Evolutionary conservation across 1,140 invertebrate species (phyloP).

Genomic region (Varroa destructor): DNA sequence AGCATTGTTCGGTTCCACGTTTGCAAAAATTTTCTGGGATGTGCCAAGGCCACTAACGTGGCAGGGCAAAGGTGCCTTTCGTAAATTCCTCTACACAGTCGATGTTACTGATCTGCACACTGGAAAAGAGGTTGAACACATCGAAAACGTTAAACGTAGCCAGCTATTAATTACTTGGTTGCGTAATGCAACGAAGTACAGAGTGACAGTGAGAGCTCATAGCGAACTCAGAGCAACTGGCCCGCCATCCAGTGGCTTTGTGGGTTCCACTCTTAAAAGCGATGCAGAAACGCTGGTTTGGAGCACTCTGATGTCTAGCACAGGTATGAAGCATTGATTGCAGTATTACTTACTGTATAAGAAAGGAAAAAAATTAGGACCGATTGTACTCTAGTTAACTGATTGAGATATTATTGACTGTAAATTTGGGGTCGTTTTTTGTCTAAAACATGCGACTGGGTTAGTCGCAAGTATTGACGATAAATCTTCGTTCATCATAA

Average conservation of each 20-base stretch:
- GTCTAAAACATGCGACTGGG: too few species aligned
- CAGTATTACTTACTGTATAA: too few species aligned
- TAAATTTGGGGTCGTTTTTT: too few species aligned
- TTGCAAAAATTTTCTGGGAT: slow-evolving; percentile 30
- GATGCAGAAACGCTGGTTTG: slow-evolving; percentile 33
- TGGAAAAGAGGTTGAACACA: slow-evolving; percentile 42
- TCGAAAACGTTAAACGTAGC: slow-evolving; percentile 44
- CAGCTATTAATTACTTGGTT: slow-evolving; percentile 52
- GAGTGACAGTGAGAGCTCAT: slow-evolving; percentile 60
- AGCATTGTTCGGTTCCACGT: not conserved
- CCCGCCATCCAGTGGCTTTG: slow-evolving; percentile 54
- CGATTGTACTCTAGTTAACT: too few species aligned
- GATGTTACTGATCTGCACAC: slow-evolving; percentile 43
- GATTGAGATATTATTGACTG: too few species aligned
- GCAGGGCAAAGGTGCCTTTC: slow-evolving; percentile 12
- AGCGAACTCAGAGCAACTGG: slow-evolving; percentile 54
- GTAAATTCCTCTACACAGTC: slow-evolving; percentile 39
- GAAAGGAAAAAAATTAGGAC: not conserved
- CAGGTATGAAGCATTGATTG: too few species aligned
- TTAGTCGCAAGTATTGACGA: too few species aligned
- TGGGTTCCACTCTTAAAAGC: slow-evolving; percentile 46
- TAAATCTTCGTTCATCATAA: too few species aligned
- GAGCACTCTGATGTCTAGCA: not conserved
- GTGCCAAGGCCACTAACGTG: not conserved
- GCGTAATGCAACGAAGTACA: slow-evolving; percentile 57